Base-by-base conservation (phyloP, 1,140 invertebrate genomes). In the Drosophila kikkawai region DNA sequence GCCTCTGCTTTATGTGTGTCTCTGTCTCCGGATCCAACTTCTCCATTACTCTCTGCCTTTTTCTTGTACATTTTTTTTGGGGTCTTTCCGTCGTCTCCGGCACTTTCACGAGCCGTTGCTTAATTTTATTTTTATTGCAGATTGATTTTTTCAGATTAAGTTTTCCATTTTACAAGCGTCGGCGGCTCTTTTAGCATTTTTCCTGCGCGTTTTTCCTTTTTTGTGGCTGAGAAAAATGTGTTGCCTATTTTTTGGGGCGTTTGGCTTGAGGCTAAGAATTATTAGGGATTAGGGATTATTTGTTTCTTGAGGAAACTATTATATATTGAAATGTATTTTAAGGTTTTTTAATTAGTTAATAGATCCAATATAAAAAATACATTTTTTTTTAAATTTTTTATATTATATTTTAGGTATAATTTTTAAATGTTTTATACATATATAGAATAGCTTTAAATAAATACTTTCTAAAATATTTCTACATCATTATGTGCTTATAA, bases 81-180 rank as follows among this genome's bases (percentile, higher is more conserved):
- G 36, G 22, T 15, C 39, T 41, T 39, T 65, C 44, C 55, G 64
- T 34, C 59, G 47, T 58, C 66, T 69, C 65, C 67, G 67, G 51
- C 65, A 78, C 78, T 80, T 80, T 77, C 58, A 69, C 51, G 61
- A 78, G 68, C 66, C 64, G 63, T 68, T 81, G 76, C 82, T 90
- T 85, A 91, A 88, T 91, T 90, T 90, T 80, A 91, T 86, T 91
- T 90, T 90, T 90, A 90, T 90, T 85, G 85, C 86, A 85, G 85
- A 91, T 82, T 90, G 85, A 91, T 90, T 90, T 85, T 91, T 91
- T 73, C 71, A 90, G 85, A 84, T 88, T 86, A 85, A 82, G 79
- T 86, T 91, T 88, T 80, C 57, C 70, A 53, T 77, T 83, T 82
- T 75, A 79, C 42, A 60, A 22, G 50, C 73, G 39, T 26, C 41